phyloP scores from a whole-genome alignment of 2,797 vertebrate species.

The Pseudomugil tenellus region DNA sequence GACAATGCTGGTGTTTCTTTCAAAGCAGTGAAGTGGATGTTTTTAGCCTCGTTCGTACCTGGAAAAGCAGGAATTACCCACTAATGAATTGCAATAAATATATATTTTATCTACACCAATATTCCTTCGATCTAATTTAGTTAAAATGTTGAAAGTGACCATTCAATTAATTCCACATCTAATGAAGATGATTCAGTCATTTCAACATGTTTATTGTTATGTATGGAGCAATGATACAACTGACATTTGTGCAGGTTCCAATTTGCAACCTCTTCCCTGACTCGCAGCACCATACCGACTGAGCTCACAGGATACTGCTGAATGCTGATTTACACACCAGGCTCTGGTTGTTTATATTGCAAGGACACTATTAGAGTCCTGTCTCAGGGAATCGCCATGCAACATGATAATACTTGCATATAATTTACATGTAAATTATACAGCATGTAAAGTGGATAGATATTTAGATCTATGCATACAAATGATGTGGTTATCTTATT shows the following conservation, averaged over 20 bases:
- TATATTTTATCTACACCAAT: neutral
- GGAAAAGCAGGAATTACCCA: neutral
- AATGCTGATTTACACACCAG: neutral
- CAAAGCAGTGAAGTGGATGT: slow-evolving; percentile 7
- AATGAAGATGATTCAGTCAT: neutral
- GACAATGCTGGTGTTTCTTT: slow-evolving; percentile 3
- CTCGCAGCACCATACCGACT: neutral
- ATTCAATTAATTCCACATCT: neutral
- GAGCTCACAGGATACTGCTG: neutral
- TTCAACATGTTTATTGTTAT: neutral
- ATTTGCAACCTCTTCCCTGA: neutral
- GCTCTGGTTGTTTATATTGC: neutral
- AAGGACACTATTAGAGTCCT: neutral
- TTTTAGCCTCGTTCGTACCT: slow-evolving; percentile 14
- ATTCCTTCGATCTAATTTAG: neutral
- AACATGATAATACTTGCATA: neutral
- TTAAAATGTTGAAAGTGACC: neutral
- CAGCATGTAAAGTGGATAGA: neutral
- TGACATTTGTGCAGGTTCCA: neutral
- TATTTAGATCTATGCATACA: neutral
- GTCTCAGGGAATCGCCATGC: neutral
- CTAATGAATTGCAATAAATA: neutral
- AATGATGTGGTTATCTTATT: neutral
- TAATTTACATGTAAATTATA: neutral
- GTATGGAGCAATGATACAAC: neutral